phyloP scores from a whole-genome alignment of 2,113 vertebrate species.

The Ia io region DNA sequence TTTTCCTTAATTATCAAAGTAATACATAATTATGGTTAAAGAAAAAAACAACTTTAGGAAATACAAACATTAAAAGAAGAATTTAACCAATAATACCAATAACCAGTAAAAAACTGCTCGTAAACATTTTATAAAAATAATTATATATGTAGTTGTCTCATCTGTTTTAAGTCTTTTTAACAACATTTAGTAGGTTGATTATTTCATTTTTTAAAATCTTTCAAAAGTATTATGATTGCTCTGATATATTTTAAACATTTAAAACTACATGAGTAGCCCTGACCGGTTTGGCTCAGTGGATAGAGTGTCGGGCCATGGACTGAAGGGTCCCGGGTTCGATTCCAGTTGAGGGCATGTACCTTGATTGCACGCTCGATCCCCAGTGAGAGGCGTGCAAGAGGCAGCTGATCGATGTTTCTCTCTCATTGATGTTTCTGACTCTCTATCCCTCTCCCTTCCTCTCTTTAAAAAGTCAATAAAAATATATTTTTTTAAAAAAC shows the following conservation, averaged over 20 bases:
- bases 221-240: neutral
- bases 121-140: neutral
- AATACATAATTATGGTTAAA: conserved; percentile 7
- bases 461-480: no score
- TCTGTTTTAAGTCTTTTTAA: neutral
- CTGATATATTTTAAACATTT: conserved; percentile 16
- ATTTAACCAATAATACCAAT: neutral
- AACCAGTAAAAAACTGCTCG: neutral
- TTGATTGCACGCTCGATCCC: no score
- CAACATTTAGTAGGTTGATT: neutral
- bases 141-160: neutral
- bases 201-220: neutral
- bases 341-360: no score
- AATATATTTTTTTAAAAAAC: no score
- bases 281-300: no score
- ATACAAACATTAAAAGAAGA: neutral
- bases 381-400: no score
- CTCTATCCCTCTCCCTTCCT: no score
- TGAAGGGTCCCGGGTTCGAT: no score
- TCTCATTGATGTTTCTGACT: no score
- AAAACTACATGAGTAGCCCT: neutral
- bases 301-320: no score
- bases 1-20: neutral
- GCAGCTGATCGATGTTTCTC: no score
- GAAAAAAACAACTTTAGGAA: neutral